Percentiles rank a stretch among this genome's conserved stretches.
phyloP scores from a whole-genome alignment of 1,140 invertebrate species.

The Berghia stephanieae region DNA sequence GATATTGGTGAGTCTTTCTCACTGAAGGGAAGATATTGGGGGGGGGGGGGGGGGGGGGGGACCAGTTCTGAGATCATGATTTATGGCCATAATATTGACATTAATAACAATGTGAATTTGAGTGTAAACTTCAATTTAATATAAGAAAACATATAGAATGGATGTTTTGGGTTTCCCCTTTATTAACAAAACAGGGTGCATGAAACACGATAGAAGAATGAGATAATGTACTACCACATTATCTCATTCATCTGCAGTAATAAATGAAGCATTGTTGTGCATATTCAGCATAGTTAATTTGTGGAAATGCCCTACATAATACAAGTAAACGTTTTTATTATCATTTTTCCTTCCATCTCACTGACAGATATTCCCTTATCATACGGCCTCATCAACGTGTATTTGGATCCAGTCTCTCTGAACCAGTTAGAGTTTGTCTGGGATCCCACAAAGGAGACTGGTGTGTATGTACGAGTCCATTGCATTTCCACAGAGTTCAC shows the following conservation, averaged over 20 bases:
- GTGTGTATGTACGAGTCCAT: slow-evolving; percentile 79
- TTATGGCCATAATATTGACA: no score
- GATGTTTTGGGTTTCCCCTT: background rate
- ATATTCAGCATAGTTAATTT: no score
- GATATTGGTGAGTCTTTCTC: slow-evolving; percentile 71
- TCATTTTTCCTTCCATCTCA: slow-evolving; percentile 8
- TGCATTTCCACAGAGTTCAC: slow-evolving; percentile 98
- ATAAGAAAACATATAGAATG: no score
- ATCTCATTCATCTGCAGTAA: no score
- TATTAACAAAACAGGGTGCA: background rate
- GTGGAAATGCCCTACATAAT: no score
- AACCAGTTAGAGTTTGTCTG: slow-evolving; percentile 91
- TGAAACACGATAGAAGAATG: background rate
- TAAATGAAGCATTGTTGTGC: no score
- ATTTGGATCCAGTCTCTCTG: slow-evolving; percentile 77
- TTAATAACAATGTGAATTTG: no score
- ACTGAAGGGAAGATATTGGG: background rate
- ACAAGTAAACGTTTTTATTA: no score
- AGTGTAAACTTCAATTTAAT: no score
- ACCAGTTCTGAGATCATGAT: background rate
- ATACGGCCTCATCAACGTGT: slow-evolving; percentile 87
- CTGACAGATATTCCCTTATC: slow-evolving; percentile 85
- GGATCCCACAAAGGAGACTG: slow-evolving; percentile 96
- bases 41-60: background rate
- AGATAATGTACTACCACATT: no score